Conservation (phyloP, 2,888 invertebrate species). For the Linyphia triangularis region DNA sequence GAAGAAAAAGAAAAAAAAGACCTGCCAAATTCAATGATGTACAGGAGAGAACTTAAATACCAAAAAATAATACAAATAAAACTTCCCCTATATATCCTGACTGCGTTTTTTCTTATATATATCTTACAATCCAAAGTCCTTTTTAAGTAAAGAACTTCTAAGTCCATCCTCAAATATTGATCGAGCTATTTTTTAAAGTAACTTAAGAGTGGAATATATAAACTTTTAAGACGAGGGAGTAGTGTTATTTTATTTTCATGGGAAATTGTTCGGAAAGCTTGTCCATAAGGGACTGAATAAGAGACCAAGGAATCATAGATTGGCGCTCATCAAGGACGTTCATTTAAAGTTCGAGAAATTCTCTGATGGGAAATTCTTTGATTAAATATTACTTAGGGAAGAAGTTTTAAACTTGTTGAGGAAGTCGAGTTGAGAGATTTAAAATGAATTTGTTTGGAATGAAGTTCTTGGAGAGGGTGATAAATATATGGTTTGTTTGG, state of each 20-base stretch:
- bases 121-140: neutral
- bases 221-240: conserved; percentile 1
- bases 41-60: conserved; percentile 14
- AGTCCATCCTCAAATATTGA: conserved; percentile 61
- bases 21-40: neutral
- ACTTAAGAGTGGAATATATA: neutral
- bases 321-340: neutral
- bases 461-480: neutral
- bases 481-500: neutral
- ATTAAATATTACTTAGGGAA: neutral
- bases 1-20: too few relatives aligned
- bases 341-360: neutral
- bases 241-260: conserved; percentile 46
- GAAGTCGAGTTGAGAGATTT: neutral
- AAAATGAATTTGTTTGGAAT: neutral
- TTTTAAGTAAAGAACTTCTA: conserved; percentile 20
- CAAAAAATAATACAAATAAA: conserved; percentile 27
- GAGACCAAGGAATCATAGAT: neutral
- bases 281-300: neutral
- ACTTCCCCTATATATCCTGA: conserved; percentile 2
- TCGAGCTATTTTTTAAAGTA: neutral
- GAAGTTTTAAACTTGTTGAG: neutral
- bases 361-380: neutral
- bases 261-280: conserved; percentile 22
- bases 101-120: neutral